Evolutionary conservation across 2,888 invertebrate genomes (phyloP).

Genomic region (Ormyrus nitidulus): DNA sequence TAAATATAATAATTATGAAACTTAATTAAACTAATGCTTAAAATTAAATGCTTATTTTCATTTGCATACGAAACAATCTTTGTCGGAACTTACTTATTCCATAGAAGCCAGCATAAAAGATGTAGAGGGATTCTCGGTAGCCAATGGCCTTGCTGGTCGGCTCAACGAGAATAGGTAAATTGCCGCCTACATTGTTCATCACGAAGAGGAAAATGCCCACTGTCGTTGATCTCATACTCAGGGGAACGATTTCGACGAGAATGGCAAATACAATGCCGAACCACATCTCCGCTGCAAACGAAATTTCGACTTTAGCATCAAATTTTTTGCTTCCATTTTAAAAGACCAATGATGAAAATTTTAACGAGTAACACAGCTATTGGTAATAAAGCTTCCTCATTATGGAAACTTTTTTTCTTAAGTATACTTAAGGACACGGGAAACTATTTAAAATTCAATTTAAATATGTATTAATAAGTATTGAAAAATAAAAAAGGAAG

Average conservation of each 20-base stretch:
- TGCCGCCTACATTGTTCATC: slow-evolving; percentile 95
- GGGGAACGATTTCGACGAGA: slow-evolving; percentile 90
- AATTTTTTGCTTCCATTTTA: not conserved
- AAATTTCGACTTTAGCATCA: not conserved
- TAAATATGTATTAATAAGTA: no score
- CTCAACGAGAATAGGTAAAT: slow-evolving; percentile 91
- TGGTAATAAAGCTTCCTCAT: not conserved
- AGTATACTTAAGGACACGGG: not conserved
- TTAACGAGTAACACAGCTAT: no score
- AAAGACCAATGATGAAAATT: not conserved
- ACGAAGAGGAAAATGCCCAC: slow-evolving; percentile 92
- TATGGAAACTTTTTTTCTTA: not conserved
- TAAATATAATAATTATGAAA: no score
- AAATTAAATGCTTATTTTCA: no score
- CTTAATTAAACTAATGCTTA: no score
- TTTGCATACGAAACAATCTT: no score
- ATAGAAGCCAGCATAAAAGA: slow-evolving; percentile 92
- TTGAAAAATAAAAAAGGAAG: no score
- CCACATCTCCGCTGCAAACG: slow-evolving; percentile 90
- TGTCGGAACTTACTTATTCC: slow-evolving; percentile 83
- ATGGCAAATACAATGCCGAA: slow-evolving; percentile 94
- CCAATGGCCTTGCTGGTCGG: slow-evolving; percentile 89
- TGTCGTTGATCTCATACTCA: slow-evolving; percentile 88
- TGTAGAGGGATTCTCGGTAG: slow-evolving; percentile 89
- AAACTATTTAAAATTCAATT: no score